Conservation (phyloP, 2,797 vertebrate species). For the Gastrophryne carolinensis region DNA sequence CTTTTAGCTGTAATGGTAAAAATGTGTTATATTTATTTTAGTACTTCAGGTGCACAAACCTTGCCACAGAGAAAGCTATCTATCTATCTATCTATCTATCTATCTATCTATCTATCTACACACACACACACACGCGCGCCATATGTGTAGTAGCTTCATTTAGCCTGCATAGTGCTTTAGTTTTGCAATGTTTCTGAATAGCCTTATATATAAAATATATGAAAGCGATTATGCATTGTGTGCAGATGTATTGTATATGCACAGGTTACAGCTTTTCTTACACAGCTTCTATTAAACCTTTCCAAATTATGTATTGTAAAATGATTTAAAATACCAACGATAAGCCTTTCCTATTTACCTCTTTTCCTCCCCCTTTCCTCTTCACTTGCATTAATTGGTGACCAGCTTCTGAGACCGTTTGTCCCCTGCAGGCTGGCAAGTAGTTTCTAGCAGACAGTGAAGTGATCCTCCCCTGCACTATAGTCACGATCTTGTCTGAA, state of each 20-base stretch:
- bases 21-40: too few relatives aligned
- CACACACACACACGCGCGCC: too few relatives aligned
- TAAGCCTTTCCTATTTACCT: neutral
- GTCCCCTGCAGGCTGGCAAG: constrained; percentile 54
- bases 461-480: constrained; percentile 44
- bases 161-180: too few relatives aligned
- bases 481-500: constrained; percentile 55
- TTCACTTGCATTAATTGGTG: neutral
- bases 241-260: neutral
- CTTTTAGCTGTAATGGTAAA: too few relatives aligned
- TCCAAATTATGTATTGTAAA: neutral
- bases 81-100: too few relatives aligned
- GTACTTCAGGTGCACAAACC: too few relatives aligned
- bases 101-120: too few relatives aligned
- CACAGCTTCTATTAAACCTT: neutral
- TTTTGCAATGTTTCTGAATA: too few relatives aligned
- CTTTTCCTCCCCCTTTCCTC: neutral
- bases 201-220: neutral
- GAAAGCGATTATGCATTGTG: neutral
- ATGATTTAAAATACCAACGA: neutral
- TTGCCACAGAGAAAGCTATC: too few relatives aligned
- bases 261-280: neutral
- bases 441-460: constrained; percentile 54
- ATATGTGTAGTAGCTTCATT: too few relatives aligned
- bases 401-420: constrained; percentile 42